Evolutionary conservation across 2,113 vertebrate species (phyloP).

Genomic region (Malaclemys terrapin): DNA sequence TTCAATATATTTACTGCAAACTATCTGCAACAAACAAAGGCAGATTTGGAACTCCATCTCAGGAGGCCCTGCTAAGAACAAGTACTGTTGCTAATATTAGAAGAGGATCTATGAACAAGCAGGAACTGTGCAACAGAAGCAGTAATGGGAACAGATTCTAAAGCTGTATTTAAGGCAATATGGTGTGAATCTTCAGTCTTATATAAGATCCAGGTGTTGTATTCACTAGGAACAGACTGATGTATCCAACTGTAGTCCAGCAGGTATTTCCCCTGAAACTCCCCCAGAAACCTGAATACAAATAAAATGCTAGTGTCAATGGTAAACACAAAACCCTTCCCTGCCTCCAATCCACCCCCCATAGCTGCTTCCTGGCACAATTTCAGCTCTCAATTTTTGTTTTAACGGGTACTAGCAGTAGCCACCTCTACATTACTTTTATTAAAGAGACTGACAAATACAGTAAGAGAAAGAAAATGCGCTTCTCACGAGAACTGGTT

Average conservation of each 20-base stretch:
- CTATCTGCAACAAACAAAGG: neutral
- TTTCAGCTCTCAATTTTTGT: neutral
- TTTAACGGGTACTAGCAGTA: neutral
- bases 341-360: neutral
- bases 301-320: neutral
- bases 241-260: neutral
- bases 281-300: neutral
- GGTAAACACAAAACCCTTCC: neutral
- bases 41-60: neutral
- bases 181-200: neutral
- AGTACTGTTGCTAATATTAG: neutral
- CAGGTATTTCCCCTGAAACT: neutral
- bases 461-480: neutral
- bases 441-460: neutral
- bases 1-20: neutral
- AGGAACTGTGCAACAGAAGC: neutral
- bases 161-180: neutral
- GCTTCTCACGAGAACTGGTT: neutral
- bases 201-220: neutral
- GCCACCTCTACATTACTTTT: neutral
- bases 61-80: neutral
- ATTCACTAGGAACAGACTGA: neutral
- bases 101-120: neutral
- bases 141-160: fast-evolving
- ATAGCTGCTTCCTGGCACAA: fast-evolving